Evolutionary conservation across 1,140 invertebrate genomes (phyloP), one percentile per base, ranked within the genome.

Genomic region (Hypothenemus hampei): DNA sequence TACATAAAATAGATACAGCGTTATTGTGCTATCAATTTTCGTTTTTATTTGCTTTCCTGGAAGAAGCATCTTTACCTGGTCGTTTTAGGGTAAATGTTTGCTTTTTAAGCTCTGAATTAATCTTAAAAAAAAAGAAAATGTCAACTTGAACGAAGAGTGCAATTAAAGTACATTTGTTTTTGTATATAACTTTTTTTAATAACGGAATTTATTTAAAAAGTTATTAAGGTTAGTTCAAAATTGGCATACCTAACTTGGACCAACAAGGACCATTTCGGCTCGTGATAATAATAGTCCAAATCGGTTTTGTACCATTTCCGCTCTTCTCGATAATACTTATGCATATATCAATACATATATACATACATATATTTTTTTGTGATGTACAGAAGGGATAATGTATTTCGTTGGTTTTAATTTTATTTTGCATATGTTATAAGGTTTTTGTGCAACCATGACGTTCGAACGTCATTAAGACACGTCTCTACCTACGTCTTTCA

Each of bases 401-500:
- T 29, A 6, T 49, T 18, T 33, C 31, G 6, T 50, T 33, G 26
- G 19, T 50, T 44, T 58, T 45, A 24, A 33, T 51, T 52, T 19
- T 33, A 44, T 43, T 47, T 21, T 22, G 10, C n/a, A 29, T 56
- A 20, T 53, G 57, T 31, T 55, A 40, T 55, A 49, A 49, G 39
- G 33, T 50, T 52, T 55, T 43, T 46, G 49, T 51, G 50, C 46
- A 37, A 26, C 29, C 46, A 26, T 53, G 36, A 20, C 26, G 31
- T 37, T 35, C 35, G 24, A 33, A 11, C n/a, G 33, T 49, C 49
- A 47, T 51, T 64, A 64, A 68, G 64, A 60, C 66, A 66, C 66
- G 39, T 69, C 59, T 65, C 69, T 68, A 69, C 68, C 69, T 50
- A 68, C 26, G 66, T 71, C 69, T 69, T 69, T 71, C 68, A 69